Evolutionary conservation across 2,113 vertebrate genomes (phyloP).

Genomic region (Emberiza fucata): DNA sequence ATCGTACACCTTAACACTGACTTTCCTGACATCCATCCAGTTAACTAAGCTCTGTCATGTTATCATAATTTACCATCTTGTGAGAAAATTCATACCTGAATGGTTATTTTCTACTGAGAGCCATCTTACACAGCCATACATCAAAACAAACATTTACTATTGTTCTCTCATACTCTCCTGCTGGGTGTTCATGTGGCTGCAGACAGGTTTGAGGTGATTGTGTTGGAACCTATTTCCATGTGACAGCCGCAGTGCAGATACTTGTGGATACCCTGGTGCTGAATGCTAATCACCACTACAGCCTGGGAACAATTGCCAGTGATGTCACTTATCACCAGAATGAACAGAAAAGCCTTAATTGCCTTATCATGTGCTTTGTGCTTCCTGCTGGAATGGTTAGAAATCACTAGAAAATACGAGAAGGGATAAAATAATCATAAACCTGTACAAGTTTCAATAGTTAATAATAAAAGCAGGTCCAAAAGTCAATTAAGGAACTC

Average conservation of each 20-base stretch:
- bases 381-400: not conserved
- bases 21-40: not conserved
- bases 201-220: slow-evolving; percentile 17
- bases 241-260: slow-evolving; percentile 34
- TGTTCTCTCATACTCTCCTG: not conserved
- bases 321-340: slow-evolving; percentile 25
- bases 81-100: not conserved
- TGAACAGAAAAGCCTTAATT: slow-evolving; percentile 29
- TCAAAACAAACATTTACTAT: not conserved
- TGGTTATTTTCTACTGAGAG: not conserved
- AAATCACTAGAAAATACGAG: slow-evolving; percentile 13
- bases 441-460: not conserved
- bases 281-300: slow-evolving; percentile 57
- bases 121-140: not conserved
- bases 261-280: slow-evolving; percentile 31
- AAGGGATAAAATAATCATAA: not conserved
- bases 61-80: not conserved
- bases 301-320: slow-evolving; percentile 44
- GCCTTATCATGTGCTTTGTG: not conserved
- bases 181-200: not conserved
- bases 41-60: not conserved
- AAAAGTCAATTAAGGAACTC: not conserved
- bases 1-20: not conserved
- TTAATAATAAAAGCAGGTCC: not conserved
- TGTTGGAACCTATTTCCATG: slow-evolving; percentile 39